Percentiles rank a stretch among this genome's conserved stretches.
Evolutionary conservation across 2,113 vertebrate genomes (phyloP).

Genomic region (Cyanoramphus novaezelandiae): DNA sequence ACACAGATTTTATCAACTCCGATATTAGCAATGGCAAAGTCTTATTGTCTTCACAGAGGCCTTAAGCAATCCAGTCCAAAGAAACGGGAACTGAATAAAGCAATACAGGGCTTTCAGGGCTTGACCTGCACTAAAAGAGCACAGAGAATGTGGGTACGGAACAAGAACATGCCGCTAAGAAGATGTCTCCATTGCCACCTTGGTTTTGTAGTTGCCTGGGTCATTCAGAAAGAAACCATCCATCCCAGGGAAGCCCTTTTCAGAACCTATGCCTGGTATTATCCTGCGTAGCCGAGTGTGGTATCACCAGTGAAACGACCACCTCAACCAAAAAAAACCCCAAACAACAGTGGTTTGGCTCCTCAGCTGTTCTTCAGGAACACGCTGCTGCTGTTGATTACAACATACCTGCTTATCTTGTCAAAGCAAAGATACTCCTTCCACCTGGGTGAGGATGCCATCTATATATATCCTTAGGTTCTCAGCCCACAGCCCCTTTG

Average conservation of each 20-base stretch:
- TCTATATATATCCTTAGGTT: not conserved
- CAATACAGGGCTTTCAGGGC: not conserved
- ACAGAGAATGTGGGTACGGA: not conserved
- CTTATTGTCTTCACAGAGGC: not conserved
- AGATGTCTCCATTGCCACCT: not conserved
- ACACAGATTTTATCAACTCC: conserved; percentile 3
- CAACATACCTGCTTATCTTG: conserved; percentile 7
- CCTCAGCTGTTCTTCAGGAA: not conserved
- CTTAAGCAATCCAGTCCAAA: not conserved
- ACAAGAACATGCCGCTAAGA: fast-evolving
- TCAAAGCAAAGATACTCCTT: not conserved
- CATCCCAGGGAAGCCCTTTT: not conserved
- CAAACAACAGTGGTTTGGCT: not conserved
- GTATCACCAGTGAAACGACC: not conserved
- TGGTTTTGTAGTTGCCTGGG: not conserved
- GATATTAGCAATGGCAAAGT: not conserved
- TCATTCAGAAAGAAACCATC: not conserved
- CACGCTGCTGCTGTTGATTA: not conserved
- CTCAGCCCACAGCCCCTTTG: not conserved
- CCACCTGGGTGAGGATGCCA: not conserved
- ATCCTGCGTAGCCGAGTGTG: not conserved
- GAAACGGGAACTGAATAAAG: not conserved
- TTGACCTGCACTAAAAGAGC: not conserved
- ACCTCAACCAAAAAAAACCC: not conserved
- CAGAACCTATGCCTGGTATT: not conserved